These are phyloP conservation scores for Nasua narica DNA, from an alignment of 2,797 vertebrate genomes.

Conservation along the genomic window DNA sequence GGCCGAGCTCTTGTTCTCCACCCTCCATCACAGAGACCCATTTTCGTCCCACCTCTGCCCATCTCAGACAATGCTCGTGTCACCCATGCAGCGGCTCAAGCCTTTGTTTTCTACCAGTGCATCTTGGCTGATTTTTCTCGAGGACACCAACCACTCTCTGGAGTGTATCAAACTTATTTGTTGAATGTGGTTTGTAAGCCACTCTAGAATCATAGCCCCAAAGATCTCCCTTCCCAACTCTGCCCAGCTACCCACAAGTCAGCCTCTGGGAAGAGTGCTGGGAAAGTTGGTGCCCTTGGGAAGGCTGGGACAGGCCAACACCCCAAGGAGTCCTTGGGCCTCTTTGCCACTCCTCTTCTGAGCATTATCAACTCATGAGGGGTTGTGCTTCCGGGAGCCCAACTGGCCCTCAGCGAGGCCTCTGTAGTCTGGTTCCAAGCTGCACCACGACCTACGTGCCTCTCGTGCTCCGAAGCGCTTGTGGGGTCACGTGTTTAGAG, in stretches of 20 bases:
- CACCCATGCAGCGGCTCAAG: background rate
- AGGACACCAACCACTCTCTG: background rate
- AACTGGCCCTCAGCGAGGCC: background rate
- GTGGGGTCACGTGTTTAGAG: background rate
- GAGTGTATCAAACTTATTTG: background rate
- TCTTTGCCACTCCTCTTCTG: background rate
- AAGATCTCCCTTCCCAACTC: background rate
- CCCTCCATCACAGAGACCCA: accelerated
- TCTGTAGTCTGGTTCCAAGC: background rate
- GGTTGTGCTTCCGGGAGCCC: background rate
- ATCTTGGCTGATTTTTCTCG: background rate
- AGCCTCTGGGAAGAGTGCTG: background rate
- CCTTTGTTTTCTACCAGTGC: background rate
- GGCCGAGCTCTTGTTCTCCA: background rate
- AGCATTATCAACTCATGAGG: background rate
- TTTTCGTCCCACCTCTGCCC: background rate
- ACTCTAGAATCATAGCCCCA: background rate
- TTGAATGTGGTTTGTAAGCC: background rate
- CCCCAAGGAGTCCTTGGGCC: background rate
- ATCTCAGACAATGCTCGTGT: background rate
- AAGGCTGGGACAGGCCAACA: background rate
- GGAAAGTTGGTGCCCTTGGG: no score
- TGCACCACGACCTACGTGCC: background rate
- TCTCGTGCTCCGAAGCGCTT: background rate
- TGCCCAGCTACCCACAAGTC: background rate